Conservation (phyloP, 2,888 invertebrate species). For the Agrotis segetum region DNA sequence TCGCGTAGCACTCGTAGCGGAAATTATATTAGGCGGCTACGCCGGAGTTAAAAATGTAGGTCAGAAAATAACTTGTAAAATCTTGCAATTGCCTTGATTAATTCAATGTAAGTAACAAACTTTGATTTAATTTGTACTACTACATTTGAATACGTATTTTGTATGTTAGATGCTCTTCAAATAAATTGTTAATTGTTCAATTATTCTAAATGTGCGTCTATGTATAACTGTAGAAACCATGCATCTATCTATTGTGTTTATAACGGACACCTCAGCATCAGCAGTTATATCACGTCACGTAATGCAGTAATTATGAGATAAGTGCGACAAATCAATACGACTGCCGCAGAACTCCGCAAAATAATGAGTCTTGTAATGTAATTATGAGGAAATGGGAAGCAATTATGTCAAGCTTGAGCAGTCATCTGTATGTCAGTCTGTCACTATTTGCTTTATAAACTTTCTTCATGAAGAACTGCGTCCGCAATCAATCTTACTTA, state of each 20-base stretch:
- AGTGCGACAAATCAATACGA: conserved; percentile 51
- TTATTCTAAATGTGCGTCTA: background rate
- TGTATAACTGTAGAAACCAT: background rate
- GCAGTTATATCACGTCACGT: conserved; percentile 30
- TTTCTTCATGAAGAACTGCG: conserved; percentile 32
- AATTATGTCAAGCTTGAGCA: conserved; percentile 65
- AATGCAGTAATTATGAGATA: conserved; percentile 49
- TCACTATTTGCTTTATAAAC: conserved; percentile 45
- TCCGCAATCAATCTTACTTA: conserved; percentile 24
- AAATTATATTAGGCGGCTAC: conserved; percentile 13
- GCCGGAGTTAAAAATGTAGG: background rate
- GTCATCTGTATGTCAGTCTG: conserved; percentile 64
- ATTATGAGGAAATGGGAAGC: conserved; percentile 68
- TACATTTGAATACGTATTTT: background rate
- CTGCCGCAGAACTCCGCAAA: conserved; percentile 54
- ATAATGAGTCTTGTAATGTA: conserved; percentile 44
- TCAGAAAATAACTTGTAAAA: conserved; percentile 1
- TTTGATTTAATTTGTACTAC: background rate
- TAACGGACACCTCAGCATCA: conserved; percentile 12
- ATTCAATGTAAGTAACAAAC: background rate
- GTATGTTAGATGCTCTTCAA: background rate
- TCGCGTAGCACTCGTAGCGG: conserved; percentile 36
- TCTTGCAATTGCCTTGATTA: background rate
- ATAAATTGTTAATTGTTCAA: background rate
- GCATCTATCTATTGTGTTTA: conserved; percentile 11